Evolutionary conservation across 2,888 invertebrate species (phyloP).

Genomic region (Tridacna crocea): DNA sequence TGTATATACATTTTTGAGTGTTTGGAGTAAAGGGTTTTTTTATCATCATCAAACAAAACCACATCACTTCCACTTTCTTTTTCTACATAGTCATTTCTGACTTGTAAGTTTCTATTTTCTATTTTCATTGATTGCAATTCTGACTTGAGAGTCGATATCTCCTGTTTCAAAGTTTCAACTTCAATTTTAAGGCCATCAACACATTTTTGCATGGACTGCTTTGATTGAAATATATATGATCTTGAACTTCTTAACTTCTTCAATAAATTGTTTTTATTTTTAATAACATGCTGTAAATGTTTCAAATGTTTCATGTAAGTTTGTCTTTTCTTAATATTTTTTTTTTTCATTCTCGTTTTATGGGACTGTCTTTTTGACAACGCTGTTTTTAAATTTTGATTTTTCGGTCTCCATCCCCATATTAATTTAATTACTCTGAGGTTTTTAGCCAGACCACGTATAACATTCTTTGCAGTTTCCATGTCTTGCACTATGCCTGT

Average conservation of each 20-base stretch:
- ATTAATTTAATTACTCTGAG: background rate
- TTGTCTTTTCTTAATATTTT: background rate
- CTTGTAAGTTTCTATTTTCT: constrained; percentile 20
- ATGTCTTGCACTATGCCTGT: constrained; percentile 19
- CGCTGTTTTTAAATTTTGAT: background rate
- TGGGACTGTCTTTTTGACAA: background rate
- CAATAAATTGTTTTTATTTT: background rate
- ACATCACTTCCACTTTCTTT: constrained; percentile 20
- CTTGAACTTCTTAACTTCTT: constrained; percentile 3
- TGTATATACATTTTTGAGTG: constrained; percentile 34
- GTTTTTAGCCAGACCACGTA: constrained; percentile 31
- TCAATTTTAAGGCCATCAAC: constrained; percentile 14
- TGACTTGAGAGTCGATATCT: background rate
- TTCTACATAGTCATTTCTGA: constrained; percentile 29
- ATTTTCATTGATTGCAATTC: background rate
- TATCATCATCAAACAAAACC: constrained; percentile 18
- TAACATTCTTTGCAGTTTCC: constrained; percentile 33
- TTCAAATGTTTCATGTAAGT: background rate
- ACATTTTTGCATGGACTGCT: background rate
- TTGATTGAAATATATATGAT: constrained; percentile 8
- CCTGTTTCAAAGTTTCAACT: background rate
- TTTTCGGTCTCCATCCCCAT: background rate
- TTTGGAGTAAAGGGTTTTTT: constrained; percentile 26
- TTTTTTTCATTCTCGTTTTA: background rate
- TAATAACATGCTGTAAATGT: background rate